Evolutionary conservation across 1,140 invertebrate species (phyloP).

Genomic region (Brachionus asplanchnoidis): DNA sequence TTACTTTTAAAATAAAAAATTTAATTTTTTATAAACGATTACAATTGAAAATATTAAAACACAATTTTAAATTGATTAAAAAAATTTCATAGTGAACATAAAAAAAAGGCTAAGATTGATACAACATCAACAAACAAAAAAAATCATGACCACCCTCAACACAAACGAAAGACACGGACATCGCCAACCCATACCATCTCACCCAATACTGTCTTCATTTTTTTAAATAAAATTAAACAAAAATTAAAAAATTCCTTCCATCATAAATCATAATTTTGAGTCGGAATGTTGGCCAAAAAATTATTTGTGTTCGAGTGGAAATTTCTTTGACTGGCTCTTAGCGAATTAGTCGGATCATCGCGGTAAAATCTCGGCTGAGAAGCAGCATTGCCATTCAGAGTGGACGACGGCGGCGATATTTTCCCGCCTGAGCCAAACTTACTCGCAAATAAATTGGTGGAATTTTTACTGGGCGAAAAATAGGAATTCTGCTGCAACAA

Average conservation of each 20-base stretch:
- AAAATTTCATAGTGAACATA: background rate
- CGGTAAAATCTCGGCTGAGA: background rate
- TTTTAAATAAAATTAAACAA: background rate
- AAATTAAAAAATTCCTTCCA: background rate
- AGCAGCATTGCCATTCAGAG: background rate
- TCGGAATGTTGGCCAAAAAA: background rate
- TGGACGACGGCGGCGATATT: background rate
- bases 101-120: background rate
- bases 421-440: background rate
- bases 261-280: background rate
- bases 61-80: background rate
- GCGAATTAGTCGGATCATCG: background rate
- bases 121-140: background rate
- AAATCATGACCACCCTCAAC: background rate
- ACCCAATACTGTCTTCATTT: background rate
- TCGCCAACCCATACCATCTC: background rate
- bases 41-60: background rate
- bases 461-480: slow-evolving; percentile 9
- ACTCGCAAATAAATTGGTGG: background rate
- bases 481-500: background rate
- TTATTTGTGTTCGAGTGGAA: background rate
- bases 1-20: too few relatives aligned
- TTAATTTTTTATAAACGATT: background rate
- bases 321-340: slow-evolving; percentile 12
- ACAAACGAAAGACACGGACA: background rate